Evolutionary conservation across 2,113 vertebrate genomes (phyloP).

Genomic region (Dicentrarchus labrax): DNA sequence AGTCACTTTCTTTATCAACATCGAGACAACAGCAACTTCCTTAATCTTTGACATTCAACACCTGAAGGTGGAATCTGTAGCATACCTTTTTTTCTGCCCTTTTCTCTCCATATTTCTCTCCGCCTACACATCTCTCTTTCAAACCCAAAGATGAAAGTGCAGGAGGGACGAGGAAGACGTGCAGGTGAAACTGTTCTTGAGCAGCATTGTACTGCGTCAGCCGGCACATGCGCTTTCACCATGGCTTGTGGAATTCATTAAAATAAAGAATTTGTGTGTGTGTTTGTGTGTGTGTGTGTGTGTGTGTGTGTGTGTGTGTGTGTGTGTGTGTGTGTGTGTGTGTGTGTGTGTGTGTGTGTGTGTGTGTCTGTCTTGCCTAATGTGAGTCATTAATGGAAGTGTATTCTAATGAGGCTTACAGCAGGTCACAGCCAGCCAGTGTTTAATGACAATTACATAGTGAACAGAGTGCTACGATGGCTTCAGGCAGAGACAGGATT

Average conservation of each 20-base stretch:
- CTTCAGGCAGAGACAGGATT: slow-evolving; percentile 51
- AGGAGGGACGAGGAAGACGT: neutral
- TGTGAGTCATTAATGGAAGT: slow-evolving; percentile 67
- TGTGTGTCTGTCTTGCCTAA: slow-evolving; percentile 33
- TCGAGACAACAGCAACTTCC: slow-evolving; percentile 4
- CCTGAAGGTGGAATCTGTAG: neutral
- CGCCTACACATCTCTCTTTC: slow-evolving; percentile 4
- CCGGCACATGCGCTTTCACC: neutral
- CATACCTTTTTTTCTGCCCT: neutral
- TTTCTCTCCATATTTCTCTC: neutral
- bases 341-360: slow-evolving; percentile 6
- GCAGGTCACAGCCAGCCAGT: slow-evolving; percentile 63
- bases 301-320: slow-evolving; percentile 19
- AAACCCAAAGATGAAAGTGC: slow-evolving; percentile 46
- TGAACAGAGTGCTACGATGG: slow-evolving; percentile 26
- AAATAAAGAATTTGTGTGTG: too few relatives aligned
- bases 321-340: neutral
- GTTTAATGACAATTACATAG: slow-evolving; percentile 74
- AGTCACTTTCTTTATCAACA: slow-evolving; percentile 24
- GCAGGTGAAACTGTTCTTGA: slow-evolving; percentile 23
- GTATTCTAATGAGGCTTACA: slow-evolving; percentile 72
- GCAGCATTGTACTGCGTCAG: slow-evolving; percentile 6
- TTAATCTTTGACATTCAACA: slow-evolving; percentile 39
- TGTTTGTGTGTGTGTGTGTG: neutral
- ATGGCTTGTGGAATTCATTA: slow-evolving; percentile 18